Conservation (phyloP, 1,140 invertebrate genomes). For the Eueides isabella region DNA sequence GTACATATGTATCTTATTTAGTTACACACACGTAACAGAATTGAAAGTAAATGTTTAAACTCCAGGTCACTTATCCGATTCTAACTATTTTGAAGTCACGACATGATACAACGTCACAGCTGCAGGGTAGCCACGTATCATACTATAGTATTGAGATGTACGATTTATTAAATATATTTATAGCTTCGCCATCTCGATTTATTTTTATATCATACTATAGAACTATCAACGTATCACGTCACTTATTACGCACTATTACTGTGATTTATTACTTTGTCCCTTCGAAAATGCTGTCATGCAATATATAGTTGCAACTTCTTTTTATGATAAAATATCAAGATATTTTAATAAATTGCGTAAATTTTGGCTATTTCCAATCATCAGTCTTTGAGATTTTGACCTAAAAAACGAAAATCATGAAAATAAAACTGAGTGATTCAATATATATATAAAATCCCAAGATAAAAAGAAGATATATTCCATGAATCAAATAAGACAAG, state of each 20-base stretch:
- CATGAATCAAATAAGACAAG: not conserved
- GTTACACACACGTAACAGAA: not conserved
- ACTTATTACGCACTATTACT: not conserved
- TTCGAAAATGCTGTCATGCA: too few species aligned
- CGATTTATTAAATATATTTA: constrained; percentile 21
- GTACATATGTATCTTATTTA: not conserved
- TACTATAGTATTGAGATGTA: constrained; percentile 17
- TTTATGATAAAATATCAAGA: too few species aligned
- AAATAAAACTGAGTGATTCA: too few species aligned
- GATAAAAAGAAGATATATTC: not conserved
- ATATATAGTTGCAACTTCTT: too few species aligned
- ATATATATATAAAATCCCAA: too few species aligned
- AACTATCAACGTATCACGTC: constrained; percentile 6
- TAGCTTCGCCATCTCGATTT: constrained; percentile 16
- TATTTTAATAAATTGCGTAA: too few species aligned
- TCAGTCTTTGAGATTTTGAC: too few species aligned
- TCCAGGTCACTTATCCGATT: constrained; percentile 58
- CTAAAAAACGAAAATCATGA: too few species aligned
- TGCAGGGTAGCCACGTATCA: constrained; percentile 11
- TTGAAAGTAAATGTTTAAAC: constrained; percentile 1
- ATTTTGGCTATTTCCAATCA: too few species aligned
- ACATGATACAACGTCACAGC: constrained; percentile 37
- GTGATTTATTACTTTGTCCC: not conserved
- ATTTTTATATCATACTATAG: constrained; percentile 18
- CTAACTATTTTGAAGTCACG: constrained; percentile 54